Base-by-base conservation (phyloP, 2,797 vertebrate species). In the Dendrocincla fuliginosa region DNA sequence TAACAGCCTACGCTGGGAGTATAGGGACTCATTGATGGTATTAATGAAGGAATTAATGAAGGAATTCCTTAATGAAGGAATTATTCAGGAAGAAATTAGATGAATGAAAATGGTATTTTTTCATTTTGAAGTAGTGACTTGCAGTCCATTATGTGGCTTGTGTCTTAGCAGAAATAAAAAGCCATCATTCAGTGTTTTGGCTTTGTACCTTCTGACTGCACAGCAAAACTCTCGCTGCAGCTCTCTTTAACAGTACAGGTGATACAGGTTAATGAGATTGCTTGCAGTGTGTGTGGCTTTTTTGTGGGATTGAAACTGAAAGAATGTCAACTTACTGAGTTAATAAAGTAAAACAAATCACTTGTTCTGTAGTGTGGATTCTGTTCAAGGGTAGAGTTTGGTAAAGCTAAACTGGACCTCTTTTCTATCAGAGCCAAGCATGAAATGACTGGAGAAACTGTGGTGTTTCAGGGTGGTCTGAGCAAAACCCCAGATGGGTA, bases 401-500 rank as follows among this genome's bases (percentile, higher is more conserved):
- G 30, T 94, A 74, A 70, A 15, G 30, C 75, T 96, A 89, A 96
- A 11, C 25, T 84, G n/a, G 53, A 76, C 4, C 24, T 96, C 18
- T 94, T 97, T 96, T 95, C 42, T 93, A 13, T 49, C 90, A 99
- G 99, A 98, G 96, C 97, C 56, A 99, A 98, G 93, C 99, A 99
- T 89, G 98, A 98, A 2, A 98, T 99, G 75, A 99, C 98, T 65
- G 98, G 98, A 89, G 99, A 99, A 70, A 99, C 99, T 2, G 99
- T 99, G 93, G 98, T 99, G 69, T 99, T 99, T 97, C 99, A 99
- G 94, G 99, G 98, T 42, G 98, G 98, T 74, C 97, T 99, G 88
- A 99, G 99, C 32, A 99, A 99, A 98, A 99, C 99, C 7, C 99
- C 99, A 14, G 99, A 99, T 91, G 99, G 99, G 99, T 99, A 98